These are phyloP conservation scores for Caenorhabditis sp. DNA, from an alignment of 2,888 invertebrate species.

Conservation along the genomic window DNA sequence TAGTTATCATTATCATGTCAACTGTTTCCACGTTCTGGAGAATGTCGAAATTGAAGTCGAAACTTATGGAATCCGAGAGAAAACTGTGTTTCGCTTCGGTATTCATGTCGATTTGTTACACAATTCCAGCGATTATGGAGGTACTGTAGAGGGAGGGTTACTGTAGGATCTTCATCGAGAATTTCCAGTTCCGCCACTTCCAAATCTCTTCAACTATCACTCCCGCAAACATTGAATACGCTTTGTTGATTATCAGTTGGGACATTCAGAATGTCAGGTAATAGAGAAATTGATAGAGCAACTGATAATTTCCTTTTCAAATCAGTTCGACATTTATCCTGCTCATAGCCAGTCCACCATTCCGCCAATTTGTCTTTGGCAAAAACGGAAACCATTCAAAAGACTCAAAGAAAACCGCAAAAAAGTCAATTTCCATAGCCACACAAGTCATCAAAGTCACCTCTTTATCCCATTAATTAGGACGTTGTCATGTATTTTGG, in stretches of 20 bases:
- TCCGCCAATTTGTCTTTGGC: constrained; percentile 9
- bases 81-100: constrained; percentile 28
- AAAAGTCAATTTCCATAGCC: background rate
- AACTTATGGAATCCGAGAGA: constrained; percentile 24
- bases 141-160: constrained; percentile 24
- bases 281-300: too few species aligned
- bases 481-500: too few species aligned
- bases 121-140: constrained; percentile 15
- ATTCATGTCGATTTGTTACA: constrained; percentile 36
- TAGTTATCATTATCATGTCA: constrained; percentile 13
- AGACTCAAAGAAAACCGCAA: background rate
- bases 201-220: background rate
- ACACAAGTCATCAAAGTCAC: background rate
- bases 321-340: constrained; percentile 32
- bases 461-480: background rate
- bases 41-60: constrained; percentile 40
- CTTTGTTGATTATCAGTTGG: constrained; percentile 11
- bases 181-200: constrained; percentile 33
- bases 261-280: constrained; percentile 46
- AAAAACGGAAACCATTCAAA: background rate
- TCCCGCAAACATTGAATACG: background rate
- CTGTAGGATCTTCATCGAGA: background rate
- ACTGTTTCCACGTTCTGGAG: constrained; percentile 18
- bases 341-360: constrained; percentile 19
- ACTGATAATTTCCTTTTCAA: background rate